Evolutionary conservation across 2,797 vertebrate species (phyloP).

Genomic region (Tapirus indicus): DNA sequence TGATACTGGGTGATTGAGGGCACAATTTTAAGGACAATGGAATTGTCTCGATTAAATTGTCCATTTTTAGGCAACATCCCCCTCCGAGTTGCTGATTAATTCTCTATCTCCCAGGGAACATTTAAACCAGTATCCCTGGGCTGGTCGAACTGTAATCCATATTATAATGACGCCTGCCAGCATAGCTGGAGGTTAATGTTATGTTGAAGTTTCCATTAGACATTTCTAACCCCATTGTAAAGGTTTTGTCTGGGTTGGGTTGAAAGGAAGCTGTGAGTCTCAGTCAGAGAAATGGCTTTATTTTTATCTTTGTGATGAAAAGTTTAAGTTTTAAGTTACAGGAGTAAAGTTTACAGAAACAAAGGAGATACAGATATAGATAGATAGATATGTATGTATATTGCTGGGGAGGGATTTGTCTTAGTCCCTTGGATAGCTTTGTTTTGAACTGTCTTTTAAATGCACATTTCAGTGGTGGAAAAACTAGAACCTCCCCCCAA

Average conservation of each 20-base stretch:
- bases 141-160: conserved; percentile 54
- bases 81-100: conserved; percentile 76
- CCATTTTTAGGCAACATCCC: conserved; percentile 78
- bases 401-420: not conserved
- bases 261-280: conserved; percentile 23
- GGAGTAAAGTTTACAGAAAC: conserved; percentile 54
- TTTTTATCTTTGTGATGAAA: conserved; percentile 59
- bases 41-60: conserved; percentile 75
- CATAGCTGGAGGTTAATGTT: conserved; percentile 45
- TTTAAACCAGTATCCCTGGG: conserved; percentile 57
- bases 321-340: conserved; percentile 57
- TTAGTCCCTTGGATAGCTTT: conserved; percentile 31
- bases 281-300: conserved; percentile 35
- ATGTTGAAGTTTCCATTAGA: conserved; percentile 60
- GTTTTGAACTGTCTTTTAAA: conserved; percentile 18
- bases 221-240: conserved; percentile 49
- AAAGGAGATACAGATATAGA: not conserved
- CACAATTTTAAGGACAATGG: conserved; percentile 76
- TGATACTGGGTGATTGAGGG: conserved; percentile 74
- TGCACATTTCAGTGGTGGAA: conserved; percentile 38
- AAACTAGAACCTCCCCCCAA: not conserved
- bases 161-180: conserved; percentile 42
- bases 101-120: conserved; percentile 75
- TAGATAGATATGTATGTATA: not conserved
- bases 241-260: conserved; percentile 58